These are phyloP conservation scores for Platichthys flesus DNA, from an alignment of 2,113 vertebrate species.

Conservation along the genomic window DNA sequence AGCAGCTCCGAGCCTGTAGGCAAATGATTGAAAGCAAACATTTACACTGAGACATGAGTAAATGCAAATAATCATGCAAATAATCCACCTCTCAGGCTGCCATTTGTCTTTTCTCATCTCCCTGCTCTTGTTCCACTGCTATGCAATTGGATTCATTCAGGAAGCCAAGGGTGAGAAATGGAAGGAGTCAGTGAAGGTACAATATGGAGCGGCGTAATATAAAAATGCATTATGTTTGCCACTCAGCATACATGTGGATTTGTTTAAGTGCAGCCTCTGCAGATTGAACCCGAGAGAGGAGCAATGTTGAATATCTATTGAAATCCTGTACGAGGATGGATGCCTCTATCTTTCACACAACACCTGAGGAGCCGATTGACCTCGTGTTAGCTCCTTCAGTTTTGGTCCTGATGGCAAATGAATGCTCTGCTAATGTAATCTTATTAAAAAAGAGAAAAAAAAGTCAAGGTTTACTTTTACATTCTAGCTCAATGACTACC, in stretches of 20 bases:
- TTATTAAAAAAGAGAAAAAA: background rate
- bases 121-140: conserved; percentile 18
- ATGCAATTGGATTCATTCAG: conserved; percentile 48
- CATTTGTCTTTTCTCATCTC: conserved; percentile 35
- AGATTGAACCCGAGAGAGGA: conserved; percentile 21
- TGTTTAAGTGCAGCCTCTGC: conserved; percentile 38
- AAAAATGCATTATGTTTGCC: conserved; percentile 28
- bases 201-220: background rate
- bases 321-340: conserved; percentile 22
- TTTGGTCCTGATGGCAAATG: conserved; percentile 10
- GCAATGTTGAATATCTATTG: conserved; percentile 21
- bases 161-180: conserved; percentile 30
- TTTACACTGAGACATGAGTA: background rate
- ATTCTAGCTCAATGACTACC: background rate
- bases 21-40: conserved; percentile 33
- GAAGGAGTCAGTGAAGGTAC: conserved; percentile 27
- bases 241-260: conserved; percentile 31
- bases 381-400: background rate
- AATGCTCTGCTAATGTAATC: background rate
- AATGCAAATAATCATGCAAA: conserved; percentile 53
- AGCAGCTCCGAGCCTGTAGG: background rate
- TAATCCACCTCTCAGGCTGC: conserved; percentile 1
- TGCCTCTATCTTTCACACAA: conserved; percentile 23
- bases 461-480: background rate
- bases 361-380: conserved; percentile 16